Evolutionary conservation across 2,888 invertebrate genomes (phyloP).

Genomic region (Heliconius ismenius): DNA sequence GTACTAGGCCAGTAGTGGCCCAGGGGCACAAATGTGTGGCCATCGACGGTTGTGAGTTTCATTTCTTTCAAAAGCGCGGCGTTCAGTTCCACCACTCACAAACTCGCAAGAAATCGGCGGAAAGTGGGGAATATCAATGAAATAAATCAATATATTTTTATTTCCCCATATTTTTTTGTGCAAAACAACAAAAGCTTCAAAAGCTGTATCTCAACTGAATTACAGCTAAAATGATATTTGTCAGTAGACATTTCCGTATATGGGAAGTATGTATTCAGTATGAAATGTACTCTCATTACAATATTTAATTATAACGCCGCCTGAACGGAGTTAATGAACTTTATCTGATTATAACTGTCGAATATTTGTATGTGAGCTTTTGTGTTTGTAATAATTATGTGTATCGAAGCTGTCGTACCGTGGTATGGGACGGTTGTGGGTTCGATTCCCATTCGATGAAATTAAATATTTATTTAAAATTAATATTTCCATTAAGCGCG

Average conservation of each 20-base stretch:
- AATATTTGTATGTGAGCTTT: slow-evolving; percentile 20
- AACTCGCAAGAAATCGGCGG: no score
- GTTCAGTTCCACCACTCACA: no score
- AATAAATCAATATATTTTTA: no score
- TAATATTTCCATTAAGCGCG: no score
- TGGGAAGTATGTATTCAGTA: neutral
- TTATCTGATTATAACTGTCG: slow-evolving; percentile 23
- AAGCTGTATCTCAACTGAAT: neutral
- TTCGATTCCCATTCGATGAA: neutral
- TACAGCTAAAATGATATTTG: slow-evolving; percentile 23
- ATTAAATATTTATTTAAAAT: no score
- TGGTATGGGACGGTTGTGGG: neutral
- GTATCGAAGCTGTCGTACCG: neutral
- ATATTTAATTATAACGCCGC: slow-evolving; percentile 31
- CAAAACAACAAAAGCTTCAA: neutral
- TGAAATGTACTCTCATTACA: slow-evolving; percentile 34
- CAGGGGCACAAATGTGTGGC: no score
- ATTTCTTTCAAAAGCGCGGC: no score
- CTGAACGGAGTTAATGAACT: slow-evolving; percentile 31
- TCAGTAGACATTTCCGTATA: slow-evolving; percentile 24
- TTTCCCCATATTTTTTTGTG: neutral
- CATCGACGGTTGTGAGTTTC: no score
- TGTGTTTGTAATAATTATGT: slow-evolving; percentile 13
- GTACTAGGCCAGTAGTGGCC: no score
- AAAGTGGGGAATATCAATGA: no score